Evolutionary conservation across 2,113 vertebrate species (phyloP), one percentile per base, ranked within the genome.

Genomic region (Caretta caretta): DNA sequence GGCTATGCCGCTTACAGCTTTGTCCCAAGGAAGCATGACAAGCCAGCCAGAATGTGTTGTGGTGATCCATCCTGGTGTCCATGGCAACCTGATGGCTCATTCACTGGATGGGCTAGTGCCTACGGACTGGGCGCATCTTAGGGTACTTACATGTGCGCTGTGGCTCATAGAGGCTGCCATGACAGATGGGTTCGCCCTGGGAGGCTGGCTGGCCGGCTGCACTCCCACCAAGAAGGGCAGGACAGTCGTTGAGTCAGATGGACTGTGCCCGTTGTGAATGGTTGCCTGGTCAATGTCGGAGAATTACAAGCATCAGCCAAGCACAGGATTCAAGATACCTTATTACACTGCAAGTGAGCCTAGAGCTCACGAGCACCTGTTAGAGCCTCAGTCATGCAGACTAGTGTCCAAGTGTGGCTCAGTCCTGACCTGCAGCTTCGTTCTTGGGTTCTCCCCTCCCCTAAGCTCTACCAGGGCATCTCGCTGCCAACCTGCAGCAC

Each of bases 271-370:
- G 1, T 38, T 89, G 59, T 79, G 35, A 51, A 80, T 1, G 8
- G 38, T 89, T 46, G 79, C 51, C 51, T 89, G 20, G 50, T 31
- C 19, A 46, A 53, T 25, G 24, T 31, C 24, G 29, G n/a, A 86
- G 49, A 83, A 69, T 20, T 22, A 31, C 29, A 62, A 69, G 25
- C 3, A 48, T 17, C 69, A 42, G 10, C 7, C 5, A 29, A 1
- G 29, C 22, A 51, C 35, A 49, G 5, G 10, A 46, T 3, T 35
- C 4, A 5, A 46, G 38, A 27, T 8, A 0, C 9, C 49, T 88
- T 0, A 0, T 16, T 25, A 80, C 42, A 48, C 4, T 14, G 27
- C 0, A 1, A 50, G 35, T 72, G 1, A 1, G 0, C 31, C 5
- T 31, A 35, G 17, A 53, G 75, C 49, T 75, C 48, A 0, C 25